Base-by-base conservation (phyloP, 1,140 invertebrate species). In the Lordiphosa collinella region DNA sequence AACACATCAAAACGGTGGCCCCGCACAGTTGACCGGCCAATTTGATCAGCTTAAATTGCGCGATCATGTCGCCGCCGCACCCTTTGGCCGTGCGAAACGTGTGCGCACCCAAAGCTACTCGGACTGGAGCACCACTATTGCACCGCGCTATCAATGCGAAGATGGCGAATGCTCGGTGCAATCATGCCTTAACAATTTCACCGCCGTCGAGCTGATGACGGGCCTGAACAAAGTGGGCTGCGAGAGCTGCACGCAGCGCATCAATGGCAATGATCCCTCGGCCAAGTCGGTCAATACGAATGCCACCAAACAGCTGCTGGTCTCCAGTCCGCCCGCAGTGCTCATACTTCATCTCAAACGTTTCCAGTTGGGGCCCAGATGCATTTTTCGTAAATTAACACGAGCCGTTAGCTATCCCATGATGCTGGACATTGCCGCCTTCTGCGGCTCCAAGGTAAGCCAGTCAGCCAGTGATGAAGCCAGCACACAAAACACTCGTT, bases 311-410 rank as follows among this genome's bases (percentile, higher is more conserved):
- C 95, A 98, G 86, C 94, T 98, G 85, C 91, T 98, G 1, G 94
- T 99, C 9, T 95, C 94, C 53, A 93, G 92, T 78, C 96, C 97
- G 22, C 98, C 98, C 2, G 94, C 96, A 3, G 93, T 99, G 54
- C 91, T 99, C 0, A 99, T 99, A 25, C 89, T 99, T 12, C 98
- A 99, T 88, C 89, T 99, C 40, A 99, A 99, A 90, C 89, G 98
- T 25, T 96, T 96, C 89, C 94, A 96, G 90, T 91, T 94, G 49
- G 91, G 91, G 0, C 90, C 90, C 3, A 86, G 91, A 3, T 91
- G 90, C 79, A 90, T 92, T 84, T 91, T 92, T 63, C 78, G 91
- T 2, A 99, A 99, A 92, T 92, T 98, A 38, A 92, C 93, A 9
- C 94, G 95, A 43, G 93, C 94, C 75, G 96, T 99, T 0, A 93